Percentiles rank a stretch among this genome's conserved stretches.
phyloP scores from a whole-genome alignment of 2,113 vertebrate species.

The Anolis sagrei region DNA sequence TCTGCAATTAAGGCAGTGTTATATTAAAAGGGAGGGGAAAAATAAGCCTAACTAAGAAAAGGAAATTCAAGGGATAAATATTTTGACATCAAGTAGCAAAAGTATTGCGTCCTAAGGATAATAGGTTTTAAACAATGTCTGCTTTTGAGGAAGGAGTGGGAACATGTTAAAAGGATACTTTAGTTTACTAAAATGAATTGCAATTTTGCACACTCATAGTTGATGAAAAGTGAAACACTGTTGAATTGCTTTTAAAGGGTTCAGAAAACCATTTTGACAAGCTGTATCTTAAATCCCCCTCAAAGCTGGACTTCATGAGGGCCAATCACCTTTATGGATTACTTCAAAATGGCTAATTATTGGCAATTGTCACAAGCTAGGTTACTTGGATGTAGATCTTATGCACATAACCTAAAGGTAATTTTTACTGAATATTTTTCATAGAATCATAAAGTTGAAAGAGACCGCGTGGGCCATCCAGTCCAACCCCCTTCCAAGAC shows the following conservation, averaged over 20 bases:
- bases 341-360: not conserved
- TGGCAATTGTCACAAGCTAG: not conserved
- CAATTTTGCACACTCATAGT: conserved; percentile 27
- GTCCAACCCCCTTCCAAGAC: too few species aligned
- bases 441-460: too few species aligned
- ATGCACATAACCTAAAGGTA: too few species aligned
- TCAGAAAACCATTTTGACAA: conserved; percentile 43
- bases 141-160: conserved; percentile 26
- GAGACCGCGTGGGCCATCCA: too few species aligned
- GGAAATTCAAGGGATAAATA: conserved; percentile 61
- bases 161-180: not conserved
- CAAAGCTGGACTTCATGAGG: not conserved
- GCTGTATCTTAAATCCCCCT: not conserved
- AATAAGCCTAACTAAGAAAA: conserved; percentile 58
- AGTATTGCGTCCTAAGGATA: conserved; percentile 41
- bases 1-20: conserved; percentile 68
- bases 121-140: conserved; percentile 41
- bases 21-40: conserved; percentile 62
- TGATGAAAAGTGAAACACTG: conserved; percentile 33
- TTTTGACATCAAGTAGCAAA: conserved; percentile 80
- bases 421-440: too few species aligned
- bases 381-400: not conserved
- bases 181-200: conserved; percentile 53
- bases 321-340: not conserved
- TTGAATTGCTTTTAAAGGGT: conserved; percentile 31